Evolutionary conservation across 92 coral and sea anemone species (phyloP), one percentile per base, ranked within the genome.

Genomic region (Chrysogorgia sp.): DNA sequence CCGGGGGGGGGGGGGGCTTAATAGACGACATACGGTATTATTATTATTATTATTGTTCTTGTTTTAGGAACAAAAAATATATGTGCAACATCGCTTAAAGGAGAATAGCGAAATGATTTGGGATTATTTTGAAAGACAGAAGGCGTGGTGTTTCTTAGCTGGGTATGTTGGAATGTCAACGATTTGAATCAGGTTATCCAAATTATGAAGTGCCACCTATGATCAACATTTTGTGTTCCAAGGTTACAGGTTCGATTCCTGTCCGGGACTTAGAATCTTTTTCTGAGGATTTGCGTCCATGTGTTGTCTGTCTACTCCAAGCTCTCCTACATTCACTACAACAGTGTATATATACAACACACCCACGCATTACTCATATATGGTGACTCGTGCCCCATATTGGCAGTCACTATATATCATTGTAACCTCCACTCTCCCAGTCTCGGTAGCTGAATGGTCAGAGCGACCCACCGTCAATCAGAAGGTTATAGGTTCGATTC

Each of bases 71-170:
- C 92, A 89, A 14, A 94, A 94, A 55, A 71, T 94, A 10, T 94
- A 94, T 63, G 98, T 91, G 8, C 98, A 94, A 41, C 96, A 91
- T 71, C 82, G 89, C 1, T 82, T 94, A 47, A 82, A 74, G 48
- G 92, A 86, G 61, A 85, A 89, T 74, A 92, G 91, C 40, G 52
- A 80, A 30, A 65, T 91, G 25, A 77, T 94, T 41, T 94, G 98
- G 98, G 90, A 91, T 75, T 72, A 90, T 58, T 65, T 94, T 23
- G 57, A 57, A 17, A 71, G 85, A 47, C 86, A 77, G 47, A 74
- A 79, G 25, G 94, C 91, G 0, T 84, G 92, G 88, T 94, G 93
- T 72, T 91, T 84, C 49, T 53, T 94, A 34, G 97, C 98, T 4
- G 98, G 97, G 98, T 94, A 76, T 45, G 94, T 48, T 26, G 14